Evolutionary conservation across 2,113 vertebrate genomes (phyloP).

Genomic region (Perca schrenkii): DNA sequence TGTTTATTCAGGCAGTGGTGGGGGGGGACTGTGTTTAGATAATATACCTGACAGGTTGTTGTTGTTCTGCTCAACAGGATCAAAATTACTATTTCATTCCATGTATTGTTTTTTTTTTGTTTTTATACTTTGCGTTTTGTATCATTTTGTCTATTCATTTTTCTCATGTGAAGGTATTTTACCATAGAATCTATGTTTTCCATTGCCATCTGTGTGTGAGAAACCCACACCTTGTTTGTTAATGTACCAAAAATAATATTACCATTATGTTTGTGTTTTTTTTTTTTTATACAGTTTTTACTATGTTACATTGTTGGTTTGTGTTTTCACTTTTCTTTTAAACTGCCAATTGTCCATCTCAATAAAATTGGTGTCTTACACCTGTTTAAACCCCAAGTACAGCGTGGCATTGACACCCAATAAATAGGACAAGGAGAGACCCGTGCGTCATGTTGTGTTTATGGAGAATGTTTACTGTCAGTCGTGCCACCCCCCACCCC

Average conservation of each 20-base stretch:
- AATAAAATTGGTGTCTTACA: background rate
- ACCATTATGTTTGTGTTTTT: background rate
- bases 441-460: slow-evolving; percentile 4
- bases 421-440: slow-evolving; percentile 56
- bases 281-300: slow-evolving; percentile 17
- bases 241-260: slow-evolving; percentile 35
- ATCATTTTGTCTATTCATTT: background rate
- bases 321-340: slow-evolving; percentile 13
- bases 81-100: slow-evolving; percentile 10
- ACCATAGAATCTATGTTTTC: background rate
- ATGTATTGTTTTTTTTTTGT: background rate
- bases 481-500: too few relatives aligned
- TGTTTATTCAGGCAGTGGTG: slow-evolving; percentile 2
- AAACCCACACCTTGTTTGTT: slow-evolving; percentile 5
- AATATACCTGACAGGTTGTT: slow-evolving; percentile 5
- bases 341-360: background rate
- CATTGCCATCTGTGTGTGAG: background rate
- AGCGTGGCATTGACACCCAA: slow-evolving; percentile 30
- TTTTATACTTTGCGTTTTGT: slow-evolving; percentile 14
- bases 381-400: slow-evolving; percentile 3
- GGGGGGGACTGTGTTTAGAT: background rate
- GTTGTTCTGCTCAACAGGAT: background rate
- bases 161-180: slow-evolving; percentile 5
- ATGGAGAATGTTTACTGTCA: slow-evolving; percentile 40
- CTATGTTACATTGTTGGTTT: slow-evolving; percentile 14